A percentile compares a stretch with the other conserved stretches of the same genome.
Evolutionary conservation across 2,888 invertebrate species (phyloP).

Genomic region (Dynastes maya): DNA sequence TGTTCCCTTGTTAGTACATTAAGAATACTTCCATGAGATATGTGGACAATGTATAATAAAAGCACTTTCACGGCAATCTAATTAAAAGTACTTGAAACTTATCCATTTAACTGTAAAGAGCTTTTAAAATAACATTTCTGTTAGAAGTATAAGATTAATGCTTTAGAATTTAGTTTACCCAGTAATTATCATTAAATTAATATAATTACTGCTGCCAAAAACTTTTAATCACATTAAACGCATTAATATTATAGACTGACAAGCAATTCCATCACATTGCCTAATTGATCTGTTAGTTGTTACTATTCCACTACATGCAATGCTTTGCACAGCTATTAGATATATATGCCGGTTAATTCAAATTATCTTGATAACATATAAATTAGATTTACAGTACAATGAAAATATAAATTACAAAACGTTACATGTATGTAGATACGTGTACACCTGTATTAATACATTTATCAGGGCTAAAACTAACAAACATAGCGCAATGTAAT

Average conservation of each 20-base stretch:
- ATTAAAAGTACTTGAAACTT: neutral
- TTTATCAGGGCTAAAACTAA: neutral
- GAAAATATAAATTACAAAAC: conserved; percentile 19
- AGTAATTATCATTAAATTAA: neutral
- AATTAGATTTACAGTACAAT: conserved; percentile 26
- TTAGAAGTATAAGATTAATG: neutral
- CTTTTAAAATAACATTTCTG: neutral
- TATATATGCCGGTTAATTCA: conserved; percentile 10
- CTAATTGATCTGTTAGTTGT: conserved; percentile 7
- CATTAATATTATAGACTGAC: neutral
- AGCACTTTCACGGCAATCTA: too few species aligned
- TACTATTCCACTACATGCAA: neutral
- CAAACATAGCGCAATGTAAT: neutral
- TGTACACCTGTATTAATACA: neutral
- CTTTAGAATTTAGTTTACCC: neutral
- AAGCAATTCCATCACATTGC: conserved; percentile 11
- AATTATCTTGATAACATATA: conserved; percentile 37
- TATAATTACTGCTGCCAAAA: neutral
- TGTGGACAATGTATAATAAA: too few species aligned
- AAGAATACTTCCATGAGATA: too few species aligned
- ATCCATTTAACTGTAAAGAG: neutral
- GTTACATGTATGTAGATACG: neutral
- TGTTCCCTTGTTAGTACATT: too few species aligned
- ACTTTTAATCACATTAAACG: conserved; percentile 9
- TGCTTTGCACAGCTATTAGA: neutral